Conservation (phyloP, 1,140 invertebrate genomes). For the Drosophila prosaltans region DNA sequence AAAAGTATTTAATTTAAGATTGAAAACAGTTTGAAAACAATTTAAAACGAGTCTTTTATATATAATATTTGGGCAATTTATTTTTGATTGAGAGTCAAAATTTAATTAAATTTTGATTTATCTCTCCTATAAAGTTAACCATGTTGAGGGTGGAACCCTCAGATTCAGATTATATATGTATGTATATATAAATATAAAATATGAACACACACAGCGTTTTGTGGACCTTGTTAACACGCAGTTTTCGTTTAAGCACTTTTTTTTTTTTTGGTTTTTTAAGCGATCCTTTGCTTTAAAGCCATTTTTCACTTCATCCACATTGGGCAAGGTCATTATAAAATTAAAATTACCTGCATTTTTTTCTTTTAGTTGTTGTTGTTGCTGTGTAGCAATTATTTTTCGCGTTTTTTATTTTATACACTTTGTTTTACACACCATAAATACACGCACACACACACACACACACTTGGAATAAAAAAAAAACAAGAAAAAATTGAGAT, state of each 20-base stretch:
- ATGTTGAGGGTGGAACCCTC: no score
- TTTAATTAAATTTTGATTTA: no score
- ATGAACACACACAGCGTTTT: background rate
- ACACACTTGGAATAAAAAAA: background rate
- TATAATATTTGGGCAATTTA: no score
- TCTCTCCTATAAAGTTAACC: no score
- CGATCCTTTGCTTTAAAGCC: constrained; percentile 10
- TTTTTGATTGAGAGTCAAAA: no score
- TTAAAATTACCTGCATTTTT: constrained; percentile 20
- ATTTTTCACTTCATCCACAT: constrained; percentile 8
- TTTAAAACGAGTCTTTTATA: no score
- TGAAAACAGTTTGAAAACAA: no score
- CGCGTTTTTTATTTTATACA: background rate
- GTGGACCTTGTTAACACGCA: no score
- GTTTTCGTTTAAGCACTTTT: background rate
- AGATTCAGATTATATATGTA: background rate
- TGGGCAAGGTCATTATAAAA: constrained; percentile 13
- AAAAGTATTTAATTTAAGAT: no score
- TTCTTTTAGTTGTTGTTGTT: background rate
- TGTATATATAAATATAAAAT: background rate
- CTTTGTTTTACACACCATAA: background rate
- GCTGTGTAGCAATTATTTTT: background rate
- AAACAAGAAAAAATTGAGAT: background rate
- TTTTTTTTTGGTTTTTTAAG: background rate
- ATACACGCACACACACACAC: background rate